These are phyloP conservation scores for Drosophila falleni DNA, from an alignment of 2,888 invertebrate genomes.

Conservation along the genomic window DNA sequence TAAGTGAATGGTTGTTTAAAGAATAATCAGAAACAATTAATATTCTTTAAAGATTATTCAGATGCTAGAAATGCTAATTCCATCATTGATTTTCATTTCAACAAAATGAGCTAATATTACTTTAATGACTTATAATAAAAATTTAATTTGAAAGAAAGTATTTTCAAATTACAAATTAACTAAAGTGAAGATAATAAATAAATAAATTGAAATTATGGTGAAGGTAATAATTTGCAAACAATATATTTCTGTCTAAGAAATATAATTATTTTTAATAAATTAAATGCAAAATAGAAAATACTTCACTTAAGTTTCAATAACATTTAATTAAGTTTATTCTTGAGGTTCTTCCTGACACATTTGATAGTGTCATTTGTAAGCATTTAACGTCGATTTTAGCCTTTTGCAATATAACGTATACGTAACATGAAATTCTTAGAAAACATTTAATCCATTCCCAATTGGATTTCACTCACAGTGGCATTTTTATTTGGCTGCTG, in stretches of 20 bases:
- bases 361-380: neutral
- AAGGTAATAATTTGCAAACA: neutral
- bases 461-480: slow-evolving; percentile 4
- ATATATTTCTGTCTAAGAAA: neutral
- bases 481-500: slow-evolving; percentile 27
- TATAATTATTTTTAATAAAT: neutral
- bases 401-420: slow-evolving; percentile 6
- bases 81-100: no score
- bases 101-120: no score
- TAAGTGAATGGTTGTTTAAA: neutral
- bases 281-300: neutral
- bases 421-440: slow-evolving; percentile 1
- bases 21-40: neutral
- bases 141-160: no score
- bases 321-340: neutral
- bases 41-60: neutral
- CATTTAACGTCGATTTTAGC: neutral
- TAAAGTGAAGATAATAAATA: no score
- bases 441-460: slow-evolving; percentile 36
- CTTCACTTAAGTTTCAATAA: neutral
- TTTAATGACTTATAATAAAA: no score
- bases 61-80: no score
- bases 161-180: no score
- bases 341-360: neutral
- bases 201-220: neutral